phyloP scores from a whole-genome alignment of 1,140 invertebrate species.

The Planococcus citri region DNA sequence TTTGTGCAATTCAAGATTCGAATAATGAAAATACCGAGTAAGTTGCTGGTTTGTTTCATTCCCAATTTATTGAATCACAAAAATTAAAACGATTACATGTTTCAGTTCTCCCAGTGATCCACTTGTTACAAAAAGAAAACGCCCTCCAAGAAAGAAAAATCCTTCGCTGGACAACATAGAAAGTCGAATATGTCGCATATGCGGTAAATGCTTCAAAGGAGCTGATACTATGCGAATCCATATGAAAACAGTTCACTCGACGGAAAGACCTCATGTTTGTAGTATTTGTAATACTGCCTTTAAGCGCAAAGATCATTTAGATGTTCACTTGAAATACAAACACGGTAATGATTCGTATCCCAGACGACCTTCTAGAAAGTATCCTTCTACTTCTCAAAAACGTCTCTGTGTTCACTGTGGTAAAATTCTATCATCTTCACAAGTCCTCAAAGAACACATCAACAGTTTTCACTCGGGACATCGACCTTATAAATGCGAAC shows the following conservation, averaged over 20 bases:
- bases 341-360: slow-evolving; percentile 36
- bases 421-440: background rate
- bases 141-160: background rate
- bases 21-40: too few relatives aligned
- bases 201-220: slow-evolving; percentile 37
- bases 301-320: slow-evolving; percentile 25
- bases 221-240: slow-evolving; percentile 17
- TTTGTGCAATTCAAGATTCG: too few relatives aligned
- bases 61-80: too few relatives aligned
- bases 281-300: slow-evolving; percentile 37
- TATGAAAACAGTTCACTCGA: slow-evolving; percentile 34
- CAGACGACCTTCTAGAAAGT: background rate
- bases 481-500: background rate
- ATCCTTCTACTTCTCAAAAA: background rate
- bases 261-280: slow-evolving; percentile 42
- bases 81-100: too few relatives aligned
- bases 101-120: background rate
- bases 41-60: too few relatives aligned
- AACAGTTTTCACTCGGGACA: background rate
- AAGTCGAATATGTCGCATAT: slow-evolving; percentile 33
- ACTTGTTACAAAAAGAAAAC: background rate
- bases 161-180: background rate
- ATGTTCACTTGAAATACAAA: slow-evolving; percentile 23
- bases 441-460: background rate
- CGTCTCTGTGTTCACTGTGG: background rate